phyloP scores from a whole-genome alignment of 1,140 invertebrate species.

The Yoshiicerus persimilis region DNA sequence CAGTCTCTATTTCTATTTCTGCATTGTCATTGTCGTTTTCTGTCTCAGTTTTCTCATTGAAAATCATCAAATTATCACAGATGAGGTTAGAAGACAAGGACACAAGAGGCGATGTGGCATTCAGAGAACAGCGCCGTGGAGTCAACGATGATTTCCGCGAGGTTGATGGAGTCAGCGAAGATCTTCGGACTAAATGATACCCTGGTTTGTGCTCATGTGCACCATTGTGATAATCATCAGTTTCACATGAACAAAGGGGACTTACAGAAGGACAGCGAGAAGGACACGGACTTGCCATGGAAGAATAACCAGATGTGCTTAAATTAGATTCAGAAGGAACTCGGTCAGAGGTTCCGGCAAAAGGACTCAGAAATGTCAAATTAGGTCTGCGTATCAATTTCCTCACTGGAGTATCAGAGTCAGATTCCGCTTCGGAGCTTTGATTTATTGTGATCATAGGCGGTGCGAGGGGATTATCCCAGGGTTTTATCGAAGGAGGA shows the following conservation, averaged over 20 bases:
- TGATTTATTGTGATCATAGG: conserved; percentile 73
- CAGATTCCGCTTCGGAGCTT: conserved; percentile 72
- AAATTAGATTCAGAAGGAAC: conserved; percentile 76
- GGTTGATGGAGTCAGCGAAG: conserved; percentile 53
- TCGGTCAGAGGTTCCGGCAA: conserved; percentile 69
- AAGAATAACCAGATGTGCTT: conserved; percentile 78
- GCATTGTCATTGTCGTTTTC: not conserved
- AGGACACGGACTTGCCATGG: conserved; percentile 75
- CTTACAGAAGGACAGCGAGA: conserved; percentile 75
- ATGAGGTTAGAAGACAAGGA: not conserved
- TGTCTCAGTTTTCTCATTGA: not conserved
- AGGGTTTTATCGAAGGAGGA: conserved; percentile 26
- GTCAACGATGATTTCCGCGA: conserved; percentile 35
- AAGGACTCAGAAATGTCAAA: conserved; percentile 74
- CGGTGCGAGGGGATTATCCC: conserved; percentile 59
- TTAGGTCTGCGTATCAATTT: conserved; percentile 54
- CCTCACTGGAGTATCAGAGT: conserved; percentile 59
- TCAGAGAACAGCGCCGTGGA: conserved; percentile 32
- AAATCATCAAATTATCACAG: conserved; percentile 14
- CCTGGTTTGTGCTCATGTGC: conserved; percentile 51
- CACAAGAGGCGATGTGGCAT: conserved; percentile 34
- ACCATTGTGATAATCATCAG: conserved; percentile 59
- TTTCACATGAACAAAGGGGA: conserved; percentile 69
- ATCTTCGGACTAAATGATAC: conserved; percentile 29
- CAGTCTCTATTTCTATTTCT: conserved; percentile 33